Evolutionary conservation across 1,140 invertebrate species (phyloP), one percentile per base, ranked within the genome.

Genomic region (Manduca sexta): DNA sequence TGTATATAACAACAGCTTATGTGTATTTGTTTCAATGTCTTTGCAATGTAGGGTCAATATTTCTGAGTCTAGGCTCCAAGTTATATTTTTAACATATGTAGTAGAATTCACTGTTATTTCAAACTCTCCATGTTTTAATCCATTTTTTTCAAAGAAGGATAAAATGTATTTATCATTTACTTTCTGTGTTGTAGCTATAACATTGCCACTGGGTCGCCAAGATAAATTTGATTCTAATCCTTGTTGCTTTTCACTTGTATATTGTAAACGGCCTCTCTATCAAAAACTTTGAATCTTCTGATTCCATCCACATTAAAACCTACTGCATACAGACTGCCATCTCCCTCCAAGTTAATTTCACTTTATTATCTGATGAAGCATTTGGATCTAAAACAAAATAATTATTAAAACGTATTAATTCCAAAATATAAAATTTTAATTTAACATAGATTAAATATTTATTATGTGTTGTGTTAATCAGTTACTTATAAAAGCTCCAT

Each of bases 91-190:
- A 5, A 95, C 88, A 74, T 56, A 43, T 11, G 90, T 85, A 13
- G 83, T 67, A 15, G 85, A 43, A 62, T 87, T 78, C 61, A 92
- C 90, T 0, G 93, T 91, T 43, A 98, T 73, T 5, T 76, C 70
- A 68, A 97, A 94, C 61, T 96, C 93, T 35, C 93, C 91, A 86
- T 97, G 95, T 60, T 92, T 91, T 10, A 98, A 81, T 3, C 97
- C 97, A 89, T 98, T 98, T 71, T 95, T 97, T 68, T 98, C 97
- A 86, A 97, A 96, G 55, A 97, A 92, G 7, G 91, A 86, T 26
- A 97, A 86, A n/a, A 92, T 87, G 68, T 93, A 91, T 69, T 93
- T 93, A 44, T 91, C 90, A 7, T 86, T 69, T 0, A 90, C 64
- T 52, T 83, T 84, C 61, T 94, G 92, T 1, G 91, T 90, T 8